These are phyloP conservation scores for Nautilus pompilius DNA, from an alignment of 1,140 invertebrate species.

Conservation along the genomic window DNA sequence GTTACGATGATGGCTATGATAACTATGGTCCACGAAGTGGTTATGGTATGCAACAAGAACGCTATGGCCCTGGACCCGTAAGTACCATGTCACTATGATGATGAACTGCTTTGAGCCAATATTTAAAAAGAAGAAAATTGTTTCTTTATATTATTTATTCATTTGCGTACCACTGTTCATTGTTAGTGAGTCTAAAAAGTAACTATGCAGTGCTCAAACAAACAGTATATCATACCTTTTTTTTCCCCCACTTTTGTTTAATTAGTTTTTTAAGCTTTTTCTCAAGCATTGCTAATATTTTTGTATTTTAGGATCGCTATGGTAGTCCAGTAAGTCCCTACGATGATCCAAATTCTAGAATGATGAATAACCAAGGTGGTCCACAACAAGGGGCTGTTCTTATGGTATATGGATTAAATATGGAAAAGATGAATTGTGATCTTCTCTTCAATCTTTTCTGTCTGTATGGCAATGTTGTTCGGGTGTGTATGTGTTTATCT, in stretches of 20 bases:
- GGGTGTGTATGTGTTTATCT: slow-evolving; percentile 72
- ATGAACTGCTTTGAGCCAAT: no score
- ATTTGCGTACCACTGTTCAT: no score
- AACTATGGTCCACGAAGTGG: slow-evolving; percentile 10
- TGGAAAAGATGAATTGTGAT: slow-evolving; percentile 90
- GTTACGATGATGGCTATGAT: slow-evolving; percentile 3
- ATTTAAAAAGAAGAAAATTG: no score
- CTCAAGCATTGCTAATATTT: no score
- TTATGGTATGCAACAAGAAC: slow-evolving; percentile 15
- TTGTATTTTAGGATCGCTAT: slow-evolving; percentile 1
- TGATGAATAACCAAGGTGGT: slow-evolving; percentile 11
- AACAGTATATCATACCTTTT: no score
- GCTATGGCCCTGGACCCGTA: slow-evolving; percentile 7
- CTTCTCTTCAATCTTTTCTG: slow-evolving; percentile 98
- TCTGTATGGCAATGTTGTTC: slow-evolving; percentile 95
- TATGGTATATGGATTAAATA: slow-evolving; percentile 97
- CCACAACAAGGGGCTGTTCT: slow-evolving; percentile 80
- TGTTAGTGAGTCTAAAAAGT: no score
- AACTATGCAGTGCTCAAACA: no score
- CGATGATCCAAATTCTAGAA: not conserved
- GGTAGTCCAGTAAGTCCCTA: slow-evolving; percentile 15
- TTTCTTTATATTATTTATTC: no score
- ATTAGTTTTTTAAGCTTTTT: no score
- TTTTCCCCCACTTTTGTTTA: no score
- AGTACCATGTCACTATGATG: no score